Base-by-base conservation (phyloP, 2,113 vertebrate genomes). In the Candoia aspera region DNA sequence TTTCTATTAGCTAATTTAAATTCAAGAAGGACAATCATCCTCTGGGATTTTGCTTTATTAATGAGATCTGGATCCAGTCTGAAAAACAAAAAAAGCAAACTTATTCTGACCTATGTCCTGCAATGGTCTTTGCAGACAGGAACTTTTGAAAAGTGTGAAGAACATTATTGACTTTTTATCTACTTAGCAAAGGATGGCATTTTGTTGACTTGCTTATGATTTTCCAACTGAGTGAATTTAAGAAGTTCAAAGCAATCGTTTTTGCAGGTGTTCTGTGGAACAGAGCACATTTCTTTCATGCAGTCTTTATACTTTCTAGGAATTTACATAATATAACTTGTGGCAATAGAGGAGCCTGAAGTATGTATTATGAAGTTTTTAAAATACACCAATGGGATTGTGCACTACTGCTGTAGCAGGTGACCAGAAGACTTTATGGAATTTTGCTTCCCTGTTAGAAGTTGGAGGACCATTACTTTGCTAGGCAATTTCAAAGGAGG, bases 221-320 rank as follows among this genome's bases (percentile, higher is more conserved):
- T 95, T 96, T 92, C 90, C 92, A 95, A 95, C 93, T 92, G 91
- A 96, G 94, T 92, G 73, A 94, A 86, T 92, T 93, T 46, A n/a
- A 42, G 10, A n/a, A n/a, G 0, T 0, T 6, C 85, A 92, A 68
- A 85, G 53, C 92, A 19, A 24, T 57, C 37, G 10, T 42, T 57
- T 94, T 89, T 37, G 3, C 42, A 86, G 62, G 10, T 64, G 26
- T 87, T 87, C 91, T 53, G 15, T 1, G 59, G 89, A 94, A 49
- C 79, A 42, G 83, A 94, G 92, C 88, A 94, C 33, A 93, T 60
- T 8, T 93, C 29, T 93, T 95, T 37, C 89, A 84, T 42, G 12
- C 29, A 59, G 90, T 84, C 84, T 21, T 91, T 88, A 88, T 91
- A 90, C 54, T 54, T 87, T 86, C 29, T 87, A 87, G 58, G 88